phyloP scores from a whole-genome alignment of 1,140 invertebrate genomes.

The Drosophila chauvacae region DNA sequence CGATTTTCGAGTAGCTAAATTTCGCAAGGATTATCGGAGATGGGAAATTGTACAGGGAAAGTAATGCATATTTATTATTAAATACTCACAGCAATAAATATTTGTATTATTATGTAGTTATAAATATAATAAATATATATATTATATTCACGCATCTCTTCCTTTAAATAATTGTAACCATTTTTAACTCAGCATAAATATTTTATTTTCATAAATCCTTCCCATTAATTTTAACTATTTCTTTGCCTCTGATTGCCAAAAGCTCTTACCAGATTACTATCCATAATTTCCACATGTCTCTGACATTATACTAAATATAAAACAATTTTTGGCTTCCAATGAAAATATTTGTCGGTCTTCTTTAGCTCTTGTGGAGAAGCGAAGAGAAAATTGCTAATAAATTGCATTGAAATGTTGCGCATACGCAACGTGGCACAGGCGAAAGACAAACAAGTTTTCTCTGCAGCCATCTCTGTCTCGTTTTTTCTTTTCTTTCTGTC shows the following conservation, averaged over 20 bases:
- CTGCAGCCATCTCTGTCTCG: background rate
- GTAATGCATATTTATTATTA: background rate
- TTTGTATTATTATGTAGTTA: background rate
- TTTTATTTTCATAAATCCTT: background rate
- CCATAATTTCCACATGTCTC: constrained; percentile 29
- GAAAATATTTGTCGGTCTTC: constrained; percentile 20
- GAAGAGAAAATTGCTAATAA: constrained; percentile 61
- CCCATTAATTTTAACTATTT: background rate
- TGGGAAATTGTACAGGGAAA: background rate
- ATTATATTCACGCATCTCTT: background rate
- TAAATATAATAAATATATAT: background rate
- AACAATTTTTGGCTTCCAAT: constrained; percentile 26
- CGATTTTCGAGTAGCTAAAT: constrained; percentile 16
- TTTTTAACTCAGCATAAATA: background rate
- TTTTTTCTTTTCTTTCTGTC: constrained; percentile 16
- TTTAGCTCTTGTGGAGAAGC: background rate
- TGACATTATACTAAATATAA: constrained; percentile 20
- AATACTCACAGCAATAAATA: background rate
- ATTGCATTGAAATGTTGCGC: constrained; percentile 72
- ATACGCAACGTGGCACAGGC: constrained; percentile 64
- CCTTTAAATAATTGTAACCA: background rate
- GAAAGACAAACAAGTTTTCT: constrained; percentile 54
- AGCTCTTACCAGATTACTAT: constrained; percentile 1
- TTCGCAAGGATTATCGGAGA: background rate
- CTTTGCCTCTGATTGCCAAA: background rate